Base-by-base conservation (phyloP, 2,113 vertebrate genomes). In the Coptodon bakossiorum region DNA sequence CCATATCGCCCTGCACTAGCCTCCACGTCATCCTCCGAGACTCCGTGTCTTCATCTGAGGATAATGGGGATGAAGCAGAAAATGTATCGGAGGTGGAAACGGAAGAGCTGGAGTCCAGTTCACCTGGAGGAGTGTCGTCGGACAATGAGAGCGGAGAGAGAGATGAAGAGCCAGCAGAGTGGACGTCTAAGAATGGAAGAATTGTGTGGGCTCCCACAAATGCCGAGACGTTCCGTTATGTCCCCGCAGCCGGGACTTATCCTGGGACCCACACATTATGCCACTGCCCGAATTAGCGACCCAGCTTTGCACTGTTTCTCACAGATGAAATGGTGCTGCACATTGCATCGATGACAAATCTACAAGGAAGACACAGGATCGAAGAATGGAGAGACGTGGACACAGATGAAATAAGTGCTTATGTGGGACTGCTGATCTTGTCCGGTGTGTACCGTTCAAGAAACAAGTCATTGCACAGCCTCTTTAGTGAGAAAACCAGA, bases 381-480 rank as follows among this genome's bases (percentile, higher is more conserved):
- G 0, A 16, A 16, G 1, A 31, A 16, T 31, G 13, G 56, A 59
- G 5, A 59, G 27, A 59, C 5, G 1, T 59, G 56, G 27, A 16
- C 27, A 29, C 27, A 0, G 56, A 59, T 59, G 27, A 59, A 29
- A 16, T 59, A 29, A 59, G 56, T 7, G 56, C 4, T 27, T 57
- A 57, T 57, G 54, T 31, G 56, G 14, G 56, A 59, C 27, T 59
- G 27, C 56, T 59, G 56, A 59, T 31, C 56, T 59, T 59, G 56
- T 3, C 27, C 3, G 1, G 0, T 59, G 56, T 31, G 27, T 1
- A 59, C 14, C 0, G 1, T 59, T 59, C 56, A 59, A 31, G 13
- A 59, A 59, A 59, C 13, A 5, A 2, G 14, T 59, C 7, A 59
- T 0, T 29, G 5, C 1, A 1, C 27, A 59, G 5, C 56, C 27